phyloP scores from a whole-genome alignment of 1,140 invertebrate genomes.

The Neodiprion lecontei region DNA sequence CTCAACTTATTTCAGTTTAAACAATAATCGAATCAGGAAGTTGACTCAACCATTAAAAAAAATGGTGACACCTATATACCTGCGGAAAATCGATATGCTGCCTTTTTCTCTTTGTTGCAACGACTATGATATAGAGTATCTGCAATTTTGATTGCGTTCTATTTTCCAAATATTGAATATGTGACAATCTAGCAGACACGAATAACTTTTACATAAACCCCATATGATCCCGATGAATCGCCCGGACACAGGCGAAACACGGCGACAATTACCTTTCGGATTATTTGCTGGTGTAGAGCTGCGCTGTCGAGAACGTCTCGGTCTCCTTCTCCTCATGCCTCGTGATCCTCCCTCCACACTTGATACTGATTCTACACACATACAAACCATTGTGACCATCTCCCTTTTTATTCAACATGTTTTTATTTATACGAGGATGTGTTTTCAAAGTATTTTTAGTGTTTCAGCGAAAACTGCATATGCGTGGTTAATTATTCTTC shows the following conservation, averaged over 20 bases:
- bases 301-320: slow-evolving; percentile 52
- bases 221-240: slow-evolving; percentile 30
- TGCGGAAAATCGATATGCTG: too few relatives aligned
- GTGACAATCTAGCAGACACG: neutral
- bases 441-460: slow-evolving; percentile 12
- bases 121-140: too few relatives aligned
- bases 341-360: slow-evolving; percentile 67
- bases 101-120: too few relatives aligned
- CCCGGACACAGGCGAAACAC: neutral
- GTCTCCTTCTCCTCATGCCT: slow-evolving; percentile 56
- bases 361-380: slow-evolving; percentile 65
- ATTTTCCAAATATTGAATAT: too few relatives aligned
- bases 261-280: slow-evolving; percentile 43
- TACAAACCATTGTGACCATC: slow-evolving; percentile 63
- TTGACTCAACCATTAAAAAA: too few relatives aligned
- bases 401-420: slow-evolving; percentile 15
- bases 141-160: too few relatives aligned
- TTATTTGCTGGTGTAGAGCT: slow-evolving; percentile 54
- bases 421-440: slow-evolving; percentile 20
- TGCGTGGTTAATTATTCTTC: slow-evolving; percentile 16
- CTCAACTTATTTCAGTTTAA: too few relatives aligned
- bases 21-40: too few relatives aligned
- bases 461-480: slow-evolving; percentile 6
- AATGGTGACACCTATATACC: too few relatives aligned
- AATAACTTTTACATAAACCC: slow-evolving; percentile 38